Evolutionary conservation across 2,797 vertebrate species (phyloP), one percentile per base, ranked within the genome.

Genomic region (Borostomias antarcticus): DNA sequence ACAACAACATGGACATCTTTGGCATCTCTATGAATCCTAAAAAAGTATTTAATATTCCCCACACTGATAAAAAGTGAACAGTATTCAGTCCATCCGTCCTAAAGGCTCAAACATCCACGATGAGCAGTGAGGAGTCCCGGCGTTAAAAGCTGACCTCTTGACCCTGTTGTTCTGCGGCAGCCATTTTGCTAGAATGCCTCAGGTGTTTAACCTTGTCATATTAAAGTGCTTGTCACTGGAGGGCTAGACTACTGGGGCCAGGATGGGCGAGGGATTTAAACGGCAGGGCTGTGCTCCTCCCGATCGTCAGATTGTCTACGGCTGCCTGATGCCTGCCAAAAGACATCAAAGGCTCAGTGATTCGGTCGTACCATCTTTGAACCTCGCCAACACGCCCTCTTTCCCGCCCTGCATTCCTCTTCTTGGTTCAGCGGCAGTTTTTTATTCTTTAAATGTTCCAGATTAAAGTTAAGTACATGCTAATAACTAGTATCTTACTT

Each of bases 141-240:
- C 13, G 54, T 82, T 79, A 76, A 74, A 79, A 72, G 64, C 50
- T 74, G 74, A 73, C 75, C 81, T 58, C 19, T 19, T 30, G 58
- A 62, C 81, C 64, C n/a, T 85, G 61, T 7, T 32, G 58, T 64
- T 72, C 66, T 5, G 45, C 47, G 50, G 4, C 37, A 62, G 76
- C 60, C 75, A 69, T 85, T 85, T 76, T 78, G 61, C 72, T 33
- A 69, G 63, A 60, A 50, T 71, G 82, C 86, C 87, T 87, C 75
- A 79, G 86, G 84, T 84, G 81, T 85, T 89, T 87, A 78, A 88
- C 80, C 83, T 75, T 87, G 88, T 90, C 90, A 88, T 83, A 85
- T 89, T 88, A 89, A 85, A 87, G 82, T 19, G 62, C 85, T 85
- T 87, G 77, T 89, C 83, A 86, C 83, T 77, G 79, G 40, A 82